Base-by-base conservation (phyloP, 2,113 vertebrate species). In the Puffinus mauretanicus region DNA sequence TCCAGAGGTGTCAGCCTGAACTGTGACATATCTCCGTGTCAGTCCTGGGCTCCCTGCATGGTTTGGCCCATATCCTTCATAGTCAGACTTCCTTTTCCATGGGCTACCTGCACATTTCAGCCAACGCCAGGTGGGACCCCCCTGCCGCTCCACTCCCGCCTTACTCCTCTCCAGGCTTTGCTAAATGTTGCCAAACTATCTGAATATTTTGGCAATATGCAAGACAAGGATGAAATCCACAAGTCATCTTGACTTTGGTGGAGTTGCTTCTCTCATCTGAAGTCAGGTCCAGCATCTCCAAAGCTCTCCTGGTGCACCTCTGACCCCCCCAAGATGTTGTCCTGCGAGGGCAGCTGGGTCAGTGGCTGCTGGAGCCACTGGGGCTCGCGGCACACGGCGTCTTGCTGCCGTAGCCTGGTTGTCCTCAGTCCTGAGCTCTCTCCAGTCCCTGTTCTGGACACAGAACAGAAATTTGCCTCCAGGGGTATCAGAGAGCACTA, bases 21-120 rank as follows among this genome's bases (percentile, higher is more conserved):
- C 1, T 24, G 14, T 29, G 25, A 30, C 13, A 5, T 22, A 18
- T 10, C 19, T 70, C 18, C 3, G 0, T 36, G 22, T 29, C 65
- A 77, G 60, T 27, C 22, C 64, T 55, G 67, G 46, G 20, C 17
- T 81, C 66, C 7, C 76, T 61, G 55, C 0, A 1, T 36, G 36
- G 11, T 49, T 86, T 86, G 60, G 40, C 13, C 11, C 16, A 40
- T 6, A 6, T 4, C 14, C 19, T 86, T 64, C 49, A 13, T 10
- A 34, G 6, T 6, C 54, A 69, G 49, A 13, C 6, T 58, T 85
- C 2, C 38, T 55, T 52, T 46, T 49, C 71, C 34, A 21, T 2
- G 16, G 32, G n/a, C 8, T 67, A 5, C 60, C 34, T 61, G 52
- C 42, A 34, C 40, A 3, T 72, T 64, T 34, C 75, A 82, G 49